phyloP scores from a whole-genome alignment of 2,113 vertebrate genomes.

The Lophotis ruficrista region DNA sequence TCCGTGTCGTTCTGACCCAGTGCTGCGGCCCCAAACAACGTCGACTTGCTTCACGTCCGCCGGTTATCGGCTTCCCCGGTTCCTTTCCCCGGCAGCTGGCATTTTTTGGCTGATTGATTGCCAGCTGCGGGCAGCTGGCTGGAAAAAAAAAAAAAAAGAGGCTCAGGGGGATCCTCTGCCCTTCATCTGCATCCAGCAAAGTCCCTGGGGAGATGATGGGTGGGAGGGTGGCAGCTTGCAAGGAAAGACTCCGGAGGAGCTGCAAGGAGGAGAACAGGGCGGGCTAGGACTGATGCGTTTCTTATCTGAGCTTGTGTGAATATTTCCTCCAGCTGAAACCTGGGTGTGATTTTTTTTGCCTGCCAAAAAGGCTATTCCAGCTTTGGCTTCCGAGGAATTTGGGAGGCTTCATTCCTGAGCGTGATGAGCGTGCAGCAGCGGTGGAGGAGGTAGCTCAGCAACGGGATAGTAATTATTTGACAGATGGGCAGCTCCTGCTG shows the following conservation, averaged over 20 bases:
- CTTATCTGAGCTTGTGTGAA: not conserved
- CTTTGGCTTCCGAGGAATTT: not conserved
- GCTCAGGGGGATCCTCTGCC: not conserved
- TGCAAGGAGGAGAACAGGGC: not conserved
- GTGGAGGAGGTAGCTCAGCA: conserved; percentile 1
- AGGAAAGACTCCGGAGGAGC: not conserved
- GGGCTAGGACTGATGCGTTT: not conserved
- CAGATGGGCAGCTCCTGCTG: not conserved
- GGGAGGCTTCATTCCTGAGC: conserved; percentile 13
- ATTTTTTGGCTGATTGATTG: not conserved
- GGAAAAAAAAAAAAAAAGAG: not conserved
- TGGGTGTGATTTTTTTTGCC: not conserved
- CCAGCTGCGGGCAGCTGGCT: not conserved
- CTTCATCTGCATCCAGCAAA: not conserved
- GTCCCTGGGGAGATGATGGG: not conserved
- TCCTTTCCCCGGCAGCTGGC: not conserved
- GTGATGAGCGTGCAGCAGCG: not conserved
- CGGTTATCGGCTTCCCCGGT: not conserved
- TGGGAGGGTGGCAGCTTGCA: not conserved
- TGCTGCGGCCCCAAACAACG: not conserved
- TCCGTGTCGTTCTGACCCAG: conserved; percentile 18
- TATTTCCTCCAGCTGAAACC: not conserved
- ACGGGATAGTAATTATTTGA: not conserved
- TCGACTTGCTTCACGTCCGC: not conserved
- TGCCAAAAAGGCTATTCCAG: not conserved